Base-by-base conservation (phyloP, 2,888 invertebrate species). In the Acrocera orbiculus region DNA sequence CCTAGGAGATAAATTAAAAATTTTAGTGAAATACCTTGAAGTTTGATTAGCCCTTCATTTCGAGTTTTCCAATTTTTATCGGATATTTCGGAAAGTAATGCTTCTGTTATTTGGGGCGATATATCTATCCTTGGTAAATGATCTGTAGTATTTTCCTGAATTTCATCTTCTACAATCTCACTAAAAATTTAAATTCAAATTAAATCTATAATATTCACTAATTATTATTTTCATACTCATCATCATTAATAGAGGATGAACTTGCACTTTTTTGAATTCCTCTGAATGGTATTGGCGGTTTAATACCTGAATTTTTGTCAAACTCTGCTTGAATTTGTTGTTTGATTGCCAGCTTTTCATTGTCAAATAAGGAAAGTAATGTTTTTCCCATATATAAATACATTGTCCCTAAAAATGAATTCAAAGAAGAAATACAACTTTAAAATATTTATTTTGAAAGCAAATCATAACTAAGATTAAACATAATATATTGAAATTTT, bases 21-120 rank as follows among this genome's bases (percentile, higher is more conserved):
- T 26, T 3, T 24, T 24, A n/a, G n/a, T 25, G 10, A 10, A n/a
- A 29, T 23, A 16, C 42, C 40, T 46, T 61, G 61, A 15, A 61
- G 38, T 41, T 55, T 66, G 30, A 58, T 63, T 3, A 66, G 49
- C 3, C 66, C 63, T 46, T 66, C 66, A 41, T 64, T 66, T 27
- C 66, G 61, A 1, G 62, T 59, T 67, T 93, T 93, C 93, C 93
- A 95, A 60, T 86, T 86, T 58, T 86, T 89, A 56, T 90, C 87
- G 15, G 72, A 67, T 44, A 90, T 66, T 57, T 92, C 86, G 6
- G 69, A 73, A 4, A 92, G 59, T 2, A 93, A 60, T 0, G 73
- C 61, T 44, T 85, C 82, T 0, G 86, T 87, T 40, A 93, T 78
- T 46, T 80, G 78, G 4, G 71, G 67, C 37, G 82, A 76, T 42